phyloP scores from a whole-genome alignment of 2,113 vertebrate species.

The Poeciliopsis occidentalis region DNA sequence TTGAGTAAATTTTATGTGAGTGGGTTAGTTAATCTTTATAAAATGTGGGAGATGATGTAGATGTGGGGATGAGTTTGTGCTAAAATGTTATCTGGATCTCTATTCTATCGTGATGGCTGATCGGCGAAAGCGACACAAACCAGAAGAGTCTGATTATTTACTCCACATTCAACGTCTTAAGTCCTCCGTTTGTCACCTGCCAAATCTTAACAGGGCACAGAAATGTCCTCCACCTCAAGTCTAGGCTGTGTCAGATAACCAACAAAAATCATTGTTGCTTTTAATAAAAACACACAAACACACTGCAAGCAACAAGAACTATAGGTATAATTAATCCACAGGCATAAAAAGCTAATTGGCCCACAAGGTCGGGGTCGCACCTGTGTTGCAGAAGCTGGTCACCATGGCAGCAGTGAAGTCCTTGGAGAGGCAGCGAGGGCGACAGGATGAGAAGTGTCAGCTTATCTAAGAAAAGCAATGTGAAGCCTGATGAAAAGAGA shows the following conservation, averaged over 20 bases:
- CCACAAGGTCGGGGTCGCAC: conserved; percentile 18
- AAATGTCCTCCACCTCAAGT: conserved; percentile 34
- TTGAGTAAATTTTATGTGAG: no score
- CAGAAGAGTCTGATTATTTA: conserved; percentile 30
- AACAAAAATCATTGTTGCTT: background rate
- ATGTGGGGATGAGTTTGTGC: background rate
- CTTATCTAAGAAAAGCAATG: background rate
- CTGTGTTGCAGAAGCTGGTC: conserved; percentile 13
- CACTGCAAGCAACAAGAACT: background rate
- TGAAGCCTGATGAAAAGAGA: background rate
- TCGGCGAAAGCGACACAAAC: conserved; percentile 60
- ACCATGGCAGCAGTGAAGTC: conserved; percentile 43
- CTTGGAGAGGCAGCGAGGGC: conserved; percentile 17
- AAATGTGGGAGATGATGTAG: no score
- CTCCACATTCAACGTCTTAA: conserved; percentile 39
- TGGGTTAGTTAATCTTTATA: no score
- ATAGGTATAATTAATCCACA: background rate
- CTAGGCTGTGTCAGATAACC: conserved; percentile 34
- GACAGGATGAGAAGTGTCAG: background rate
- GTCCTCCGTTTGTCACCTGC: conserved; percentile 55
- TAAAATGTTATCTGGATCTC: conserved; percentile 32
- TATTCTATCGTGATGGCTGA: conserved; percentile 14
- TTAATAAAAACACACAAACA: background rate
- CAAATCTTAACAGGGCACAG: conserved; percentile 41
- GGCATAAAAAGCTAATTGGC: conserved; percentile 7